Conservation (phyloP, 2,113 vertebrate species). For the Mionectes macconnelli region DNA sequence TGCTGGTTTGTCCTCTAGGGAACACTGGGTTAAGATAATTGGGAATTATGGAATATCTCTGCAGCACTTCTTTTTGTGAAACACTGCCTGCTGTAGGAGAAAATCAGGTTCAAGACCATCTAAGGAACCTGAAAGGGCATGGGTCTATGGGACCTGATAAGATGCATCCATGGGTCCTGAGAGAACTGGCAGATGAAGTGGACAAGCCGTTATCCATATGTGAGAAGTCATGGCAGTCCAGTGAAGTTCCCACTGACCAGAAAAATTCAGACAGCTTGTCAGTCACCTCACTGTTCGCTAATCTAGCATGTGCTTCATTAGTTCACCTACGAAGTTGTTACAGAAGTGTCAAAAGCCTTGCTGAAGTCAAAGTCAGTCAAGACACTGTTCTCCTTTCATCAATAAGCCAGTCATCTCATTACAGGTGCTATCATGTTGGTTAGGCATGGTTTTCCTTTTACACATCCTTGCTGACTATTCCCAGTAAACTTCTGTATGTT, state of each 20-base stretch:
- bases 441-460: neutral
- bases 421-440: neutral
- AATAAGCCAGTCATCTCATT: neutral
- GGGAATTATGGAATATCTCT: neutral
- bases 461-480: neutral
- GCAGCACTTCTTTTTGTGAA: neutral
- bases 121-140: neutral
- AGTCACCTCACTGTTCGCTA: neutral
- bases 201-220: neutral
- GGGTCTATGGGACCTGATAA: neutral
- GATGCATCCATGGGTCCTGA: neutral
- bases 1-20: neutral
- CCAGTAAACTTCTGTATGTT: neutral
- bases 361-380: neutral
- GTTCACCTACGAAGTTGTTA: rapidly evolving
- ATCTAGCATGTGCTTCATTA: neutral
- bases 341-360: neutral
- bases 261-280: neutral
- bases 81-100: neutral
- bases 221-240: neutral
- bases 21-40: neutral
- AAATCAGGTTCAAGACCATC: neutral
- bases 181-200: rapidly evolving
- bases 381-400: neutral
- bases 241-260: rapidly evolving